These are phyloP conservation scores for Sylvicola cinctus DNA, from an alignment of 2,888 invertebrate genomes.

Conservation along the genomic window DNA sequence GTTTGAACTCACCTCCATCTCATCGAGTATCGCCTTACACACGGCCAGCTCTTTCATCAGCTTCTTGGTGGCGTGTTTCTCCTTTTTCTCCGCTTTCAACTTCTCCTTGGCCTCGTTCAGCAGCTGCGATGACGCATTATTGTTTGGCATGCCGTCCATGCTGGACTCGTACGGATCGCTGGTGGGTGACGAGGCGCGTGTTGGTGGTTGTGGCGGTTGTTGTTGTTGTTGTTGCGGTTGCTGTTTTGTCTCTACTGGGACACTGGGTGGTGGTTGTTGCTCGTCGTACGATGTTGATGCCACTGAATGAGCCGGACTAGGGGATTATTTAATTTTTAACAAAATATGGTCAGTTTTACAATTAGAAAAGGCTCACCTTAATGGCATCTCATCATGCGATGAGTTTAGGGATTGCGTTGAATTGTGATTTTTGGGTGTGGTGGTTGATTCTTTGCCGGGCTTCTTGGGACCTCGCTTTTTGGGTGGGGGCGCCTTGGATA, in stretches of 20 bases:
- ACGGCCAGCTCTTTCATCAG: constrained; percentile 54
- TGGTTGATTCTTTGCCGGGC: constrained; percentile 22
- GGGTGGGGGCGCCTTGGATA: constrained; percentile 61
- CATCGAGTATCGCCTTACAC: constrained; percentile 61
- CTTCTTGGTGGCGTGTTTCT: constrained; percentile 33
- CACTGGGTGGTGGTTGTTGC: constrained; percentile 13
- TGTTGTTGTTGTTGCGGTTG: constrained; percentile 9
- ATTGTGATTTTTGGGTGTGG: constrained; percentile 9
- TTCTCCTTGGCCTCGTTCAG: constrained; percentile 23
- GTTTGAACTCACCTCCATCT: constrained; percentile 45
- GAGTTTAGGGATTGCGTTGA: constrained; percentile 20
- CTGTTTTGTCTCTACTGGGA: constrained; percentile 6
- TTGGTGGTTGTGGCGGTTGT: constrained; percentile 12
- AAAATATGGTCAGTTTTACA: background rate
- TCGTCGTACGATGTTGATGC: constrained; percentile 44
- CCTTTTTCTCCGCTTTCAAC: constrained; percentile 25
- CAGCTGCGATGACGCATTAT: constrained; percentile 1
- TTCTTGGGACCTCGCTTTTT: constrained; percentile 38
- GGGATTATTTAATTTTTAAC: background rate
- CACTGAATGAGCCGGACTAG: constrained; percentile 45
- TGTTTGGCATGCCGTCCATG: constrained; percentile 2
- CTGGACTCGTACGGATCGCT: constrained; percentile 2
- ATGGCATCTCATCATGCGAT: constrained; percentile 22
- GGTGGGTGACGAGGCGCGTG: constrained; percentile 11
- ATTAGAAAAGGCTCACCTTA: constrained; percentile 14